These are phyloP conservation scores for Priocnemis perturbator DNA, from an alignment of 2,888 invertebrate species.

Conservation along the genomic window DNA sequence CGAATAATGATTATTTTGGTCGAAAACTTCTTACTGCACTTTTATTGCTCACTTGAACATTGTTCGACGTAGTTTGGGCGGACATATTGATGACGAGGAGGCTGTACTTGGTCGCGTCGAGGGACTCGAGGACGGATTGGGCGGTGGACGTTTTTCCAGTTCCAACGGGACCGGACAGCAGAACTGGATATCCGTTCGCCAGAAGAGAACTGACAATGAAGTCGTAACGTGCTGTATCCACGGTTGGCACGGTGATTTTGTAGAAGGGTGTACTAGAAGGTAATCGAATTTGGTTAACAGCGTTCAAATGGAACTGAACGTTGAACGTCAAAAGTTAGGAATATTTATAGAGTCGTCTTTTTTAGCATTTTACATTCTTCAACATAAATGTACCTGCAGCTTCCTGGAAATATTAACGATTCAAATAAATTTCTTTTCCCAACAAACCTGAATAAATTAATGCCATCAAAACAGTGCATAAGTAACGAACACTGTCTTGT, in stretches of 20 bases:
- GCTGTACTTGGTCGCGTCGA: conserved; percentile 81
- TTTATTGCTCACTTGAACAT: conserved; percentile 76
- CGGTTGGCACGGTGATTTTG: conserved; percentile 90
- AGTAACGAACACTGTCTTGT: no score
- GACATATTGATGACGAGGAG: conserved; percentile 90
- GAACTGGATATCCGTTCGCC: conserved; percentile 81
- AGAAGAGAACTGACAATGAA: conserved; percentile 83
- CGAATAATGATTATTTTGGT: no score
- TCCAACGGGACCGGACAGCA: conserved; percentile 91
- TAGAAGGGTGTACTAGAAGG: conserved; percentile 84
- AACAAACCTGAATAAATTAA: not conserved
- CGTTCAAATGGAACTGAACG: no score
- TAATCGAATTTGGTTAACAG: conserved; percentile 1
- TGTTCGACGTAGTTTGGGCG: conserved; percentile 90
- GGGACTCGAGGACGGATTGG: conserved; percentile 76
- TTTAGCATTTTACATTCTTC: no score
- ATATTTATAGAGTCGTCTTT: no score
- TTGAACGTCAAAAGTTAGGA: no score
- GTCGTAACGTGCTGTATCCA: conserved; percentile 91
- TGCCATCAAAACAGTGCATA: no score
- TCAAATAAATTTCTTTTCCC: no score
- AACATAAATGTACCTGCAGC: no score
- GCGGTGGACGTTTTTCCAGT: conserved; percentile 91
- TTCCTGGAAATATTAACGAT: no score
- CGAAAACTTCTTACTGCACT: conserved; percentile 11